Evolutionary conservation across 2,797 vertebrate genomes (phyloP).

Genomic region (Hapalemur alaotrensis): DNA sequence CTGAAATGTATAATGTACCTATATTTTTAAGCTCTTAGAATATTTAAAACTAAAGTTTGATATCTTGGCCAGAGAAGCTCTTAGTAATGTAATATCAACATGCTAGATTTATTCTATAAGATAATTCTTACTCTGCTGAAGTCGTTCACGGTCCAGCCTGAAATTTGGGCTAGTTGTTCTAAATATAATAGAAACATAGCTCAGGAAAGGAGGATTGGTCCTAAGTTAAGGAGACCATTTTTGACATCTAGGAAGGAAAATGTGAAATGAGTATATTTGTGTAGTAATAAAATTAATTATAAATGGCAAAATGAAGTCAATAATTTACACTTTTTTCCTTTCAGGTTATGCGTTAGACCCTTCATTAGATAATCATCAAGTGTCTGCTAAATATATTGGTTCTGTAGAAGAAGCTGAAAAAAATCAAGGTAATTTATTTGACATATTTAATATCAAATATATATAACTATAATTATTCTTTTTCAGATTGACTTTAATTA

Average conservation of each 20-base stretch:
- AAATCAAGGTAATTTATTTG: conserved; percentile 92
- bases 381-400: conserved; percentile 92
- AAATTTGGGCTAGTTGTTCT: background rate
- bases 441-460: background rate
- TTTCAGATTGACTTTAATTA: background rate
- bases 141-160: background rate
- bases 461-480: background rate
- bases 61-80: background rate
- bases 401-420: conserved; percentile 98
- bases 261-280: conserved; percentile 4
- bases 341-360: conserved; percentile 98
- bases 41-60: background rate
- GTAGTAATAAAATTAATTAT: conserved; percentile 4
- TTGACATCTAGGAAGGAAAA: background rate
- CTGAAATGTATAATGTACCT: background rate
- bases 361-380: conserved; percentile 92
- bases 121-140: background rate
- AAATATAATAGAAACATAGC: background rate
- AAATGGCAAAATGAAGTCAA: conserved; percentile 38
- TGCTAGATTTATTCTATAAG: background rate
- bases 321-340: conserved; percentile 46
- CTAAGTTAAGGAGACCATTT: conserved; percentile 6
- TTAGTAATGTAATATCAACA: background rate
- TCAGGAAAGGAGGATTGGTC: background rate
- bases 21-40: conserved; percentile 29